Percentiles rank a stretch among this genome's conserved stretches.
phyloP scores from a whole-genome alignment of 2,113 vertebrate genomes.

The Myiozetetes cayanensis region DNA sequence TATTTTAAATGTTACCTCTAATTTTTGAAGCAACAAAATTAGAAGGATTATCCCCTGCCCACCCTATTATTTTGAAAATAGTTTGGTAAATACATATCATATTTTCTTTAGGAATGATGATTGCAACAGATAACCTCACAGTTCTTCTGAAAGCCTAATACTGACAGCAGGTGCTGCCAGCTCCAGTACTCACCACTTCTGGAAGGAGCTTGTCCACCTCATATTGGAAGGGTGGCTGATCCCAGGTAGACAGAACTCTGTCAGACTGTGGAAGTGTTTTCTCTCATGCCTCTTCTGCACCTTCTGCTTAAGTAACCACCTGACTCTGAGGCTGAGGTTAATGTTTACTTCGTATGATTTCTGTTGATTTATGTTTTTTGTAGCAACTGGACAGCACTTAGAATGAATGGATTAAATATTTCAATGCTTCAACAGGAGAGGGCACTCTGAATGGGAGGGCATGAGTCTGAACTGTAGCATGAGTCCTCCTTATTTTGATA shows the following conservation, averaged over 20 bases:
- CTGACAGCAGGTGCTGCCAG: background rate
- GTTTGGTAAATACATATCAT: background rate
- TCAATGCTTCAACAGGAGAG: background rate
- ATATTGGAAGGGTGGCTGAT: background rate
- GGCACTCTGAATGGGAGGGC: background rate
- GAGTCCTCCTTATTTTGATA: background rate
- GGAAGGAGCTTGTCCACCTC: background rate
- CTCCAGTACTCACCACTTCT: background rate
- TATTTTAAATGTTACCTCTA: background rate
- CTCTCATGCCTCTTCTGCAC: background rate
- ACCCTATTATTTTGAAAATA: background rate
- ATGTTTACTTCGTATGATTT: background rate
- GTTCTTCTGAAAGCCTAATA: background rate
- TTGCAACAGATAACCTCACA: background rate
- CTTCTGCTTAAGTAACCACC: background rate
- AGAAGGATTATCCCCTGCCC: background rate
- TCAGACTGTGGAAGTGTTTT: background rate
- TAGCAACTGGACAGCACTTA: background rate
- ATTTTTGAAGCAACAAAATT: background rate
- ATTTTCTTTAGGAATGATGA: background rate
- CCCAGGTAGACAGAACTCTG: background rate
- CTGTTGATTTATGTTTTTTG: background rate
- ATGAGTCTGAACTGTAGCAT: no score
- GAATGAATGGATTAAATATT: background rate
- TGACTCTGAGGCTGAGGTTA: background rate